Conservation (phyloP, 2,113 vertebrate genomes). For the Heptranchias perlo region DNA sequence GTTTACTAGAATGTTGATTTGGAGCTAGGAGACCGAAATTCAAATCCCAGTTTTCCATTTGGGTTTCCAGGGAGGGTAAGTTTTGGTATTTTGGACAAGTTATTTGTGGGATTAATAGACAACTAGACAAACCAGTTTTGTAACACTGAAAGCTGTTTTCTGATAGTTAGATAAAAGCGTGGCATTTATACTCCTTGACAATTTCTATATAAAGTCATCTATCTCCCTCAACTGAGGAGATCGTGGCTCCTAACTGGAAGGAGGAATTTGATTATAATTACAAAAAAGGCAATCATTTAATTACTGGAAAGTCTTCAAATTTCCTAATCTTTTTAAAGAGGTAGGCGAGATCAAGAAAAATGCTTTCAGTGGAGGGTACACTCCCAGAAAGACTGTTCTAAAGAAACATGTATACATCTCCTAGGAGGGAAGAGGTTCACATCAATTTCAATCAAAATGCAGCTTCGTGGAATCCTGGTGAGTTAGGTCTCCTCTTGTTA, state of each 20-base stretch:
- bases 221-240: not conserved
- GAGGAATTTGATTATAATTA: not conserved
- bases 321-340: not conserved
- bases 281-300: not conserved
- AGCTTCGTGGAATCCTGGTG: not conserved
- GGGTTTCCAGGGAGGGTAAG: not conserved
- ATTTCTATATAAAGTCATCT: not conserved
- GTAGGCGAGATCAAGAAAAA: not conserved
- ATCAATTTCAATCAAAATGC: not conserved
- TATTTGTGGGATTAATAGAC: not conserved
- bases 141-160: not conserved
- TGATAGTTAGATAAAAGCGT: not conserved
- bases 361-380: not conserved
- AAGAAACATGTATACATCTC: not conserved
- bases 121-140: not conserved
- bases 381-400: not conserved
- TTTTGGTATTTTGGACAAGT: not conserved
- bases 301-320: not conserved
- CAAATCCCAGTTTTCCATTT: not conserved
- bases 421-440: not conserved
- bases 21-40: not conserved
- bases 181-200: not conserved
- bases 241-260: not conserved
- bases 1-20: not conserved
- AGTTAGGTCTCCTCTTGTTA: not conserved